phyloP scores from a whole-genome alignment of 2,797 vertebrate species.

The Phalanger gymnotis region DNA sequence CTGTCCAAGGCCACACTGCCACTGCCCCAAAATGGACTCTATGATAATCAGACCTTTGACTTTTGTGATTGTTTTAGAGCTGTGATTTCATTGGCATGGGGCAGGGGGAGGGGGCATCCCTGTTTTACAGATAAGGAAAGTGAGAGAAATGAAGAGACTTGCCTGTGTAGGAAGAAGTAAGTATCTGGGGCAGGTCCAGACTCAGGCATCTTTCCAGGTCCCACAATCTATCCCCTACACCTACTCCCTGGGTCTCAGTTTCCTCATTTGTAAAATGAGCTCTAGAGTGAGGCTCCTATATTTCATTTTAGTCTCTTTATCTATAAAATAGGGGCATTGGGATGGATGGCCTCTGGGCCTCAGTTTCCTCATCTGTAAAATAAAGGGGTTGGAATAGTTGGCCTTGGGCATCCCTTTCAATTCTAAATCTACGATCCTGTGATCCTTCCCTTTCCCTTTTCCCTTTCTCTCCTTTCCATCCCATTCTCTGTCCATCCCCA shows the following conservation, averaged over 20 bases:
- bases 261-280: too few relatives aligned
- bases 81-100: not conserved
- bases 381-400: not conserved
- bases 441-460: not conserved
- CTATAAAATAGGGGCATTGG: too few relatives aligned
- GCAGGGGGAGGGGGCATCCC: too few relatives aligned
- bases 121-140: not conserved
- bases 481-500: not conserved
- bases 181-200: not conserved
- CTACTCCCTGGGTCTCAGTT: not conserved
- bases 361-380: not conserved
- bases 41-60: not conserved
- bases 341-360: not conserved
- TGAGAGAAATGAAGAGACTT: not conserved
- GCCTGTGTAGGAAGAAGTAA: not conserved
- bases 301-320: too few relatives aligned
- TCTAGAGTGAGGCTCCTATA: too few relatives aligned
- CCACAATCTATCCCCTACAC: not conserved
- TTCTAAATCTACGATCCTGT: not conserved
- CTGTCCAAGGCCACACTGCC: not conserved
- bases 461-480: not conserved
- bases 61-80: not conserved
- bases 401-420: not conserved
- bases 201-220: not conserved
- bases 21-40: not conserved